Percentiles rank a stretch among this genome's conserved stretches.
Conservation (phyloP, 2,888 invertebrate genomes). For the Vandiemenella viatica region DNA sequence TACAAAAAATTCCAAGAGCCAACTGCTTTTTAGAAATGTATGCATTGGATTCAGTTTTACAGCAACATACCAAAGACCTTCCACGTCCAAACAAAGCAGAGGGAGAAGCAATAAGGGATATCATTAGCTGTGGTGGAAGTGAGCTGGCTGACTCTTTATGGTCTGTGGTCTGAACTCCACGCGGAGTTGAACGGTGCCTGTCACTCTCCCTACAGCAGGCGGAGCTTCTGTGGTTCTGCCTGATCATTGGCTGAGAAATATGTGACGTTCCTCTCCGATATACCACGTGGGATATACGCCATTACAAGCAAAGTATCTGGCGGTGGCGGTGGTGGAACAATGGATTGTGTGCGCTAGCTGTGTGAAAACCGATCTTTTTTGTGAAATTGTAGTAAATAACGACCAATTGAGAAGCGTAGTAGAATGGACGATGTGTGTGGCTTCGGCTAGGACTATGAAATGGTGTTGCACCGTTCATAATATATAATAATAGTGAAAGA, state of each 20-base stretch:
- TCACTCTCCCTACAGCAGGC: conserved; percentile 19
- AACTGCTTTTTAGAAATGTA: too few species aligned
- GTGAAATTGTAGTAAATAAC: conserved; percentile 18
- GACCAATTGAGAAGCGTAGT: conserved; percentile 15
- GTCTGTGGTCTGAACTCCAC: conserved; percentile 22
- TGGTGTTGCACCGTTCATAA: conserved; percentile 12
- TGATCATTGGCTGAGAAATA: conserved; percentile 15
- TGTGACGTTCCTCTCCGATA: conserved; percentile 16
- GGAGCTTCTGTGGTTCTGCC: conserved; percentile 16
- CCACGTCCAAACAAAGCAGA: not conserved
- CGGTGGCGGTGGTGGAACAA: conserved; percentile 17
- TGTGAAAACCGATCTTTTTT: conserved; percentile 18
- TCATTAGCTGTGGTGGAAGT: conserved; percentile 9
- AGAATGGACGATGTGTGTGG: conserved; percentile 11
- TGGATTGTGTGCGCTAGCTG: conserved; percentile 18
- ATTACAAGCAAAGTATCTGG: conserved; percentile 18
- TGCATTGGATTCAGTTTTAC: too few species aligned
- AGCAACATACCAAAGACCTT: too few species aligned
- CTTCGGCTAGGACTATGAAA: conserved; percentile 11
- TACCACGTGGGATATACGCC: conserved; percentile 19
- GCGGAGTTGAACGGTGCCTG: conserved; percentile 26
- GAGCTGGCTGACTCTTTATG: conserved; percentile 8
- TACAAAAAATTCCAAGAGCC: too few species aligned
- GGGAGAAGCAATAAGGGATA: conserved; percentile 2
- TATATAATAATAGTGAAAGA: conserved; percentile 6